phyloP scores from a whole-genome alignment of 2,888 invertebrate species.

The Habrosyne pyritoides region DNA sequence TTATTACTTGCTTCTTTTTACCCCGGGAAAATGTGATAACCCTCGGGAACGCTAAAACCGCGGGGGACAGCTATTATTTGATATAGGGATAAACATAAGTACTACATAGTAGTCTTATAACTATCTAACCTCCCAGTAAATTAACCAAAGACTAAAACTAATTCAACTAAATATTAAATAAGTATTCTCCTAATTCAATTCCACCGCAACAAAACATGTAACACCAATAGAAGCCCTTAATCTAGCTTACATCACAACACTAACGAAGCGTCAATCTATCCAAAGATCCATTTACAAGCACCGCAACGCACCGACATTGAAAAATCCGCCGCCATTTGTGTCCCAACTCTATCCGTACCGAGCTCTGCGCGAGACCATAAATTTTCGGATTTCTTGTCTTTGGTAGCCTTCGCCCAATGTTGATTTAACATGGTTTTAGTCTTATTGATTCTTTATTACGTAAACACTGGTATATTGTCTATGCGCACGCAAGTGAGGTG shows the following conservation, averaged over 20 bases:
- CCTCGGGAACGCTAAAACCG: too few species aligned
- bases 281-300: constrained; percentile 14
- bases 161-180: too few species aligned
- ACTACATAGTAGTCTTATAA: too few species aligned
- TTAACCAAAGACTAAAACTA: neutral
- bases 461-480: constrained; percentile 66
- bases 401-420: constrained; percentile 78
- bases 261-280: constrained; percentile 5
- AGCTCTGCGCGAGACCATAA: constrained; percentile 71
- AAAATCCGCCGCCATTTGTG: constrained; percentile 59
- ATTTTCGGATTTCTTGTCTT: constrained; percentile 81
- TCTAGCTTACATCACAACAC: constrained; percentile 12
- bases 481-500: constrained; percentile 69
- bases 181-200: neutral
- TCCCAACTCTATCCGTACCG: constrained; percentile 52
- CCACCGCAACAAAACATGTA: constrained; percentile 13
- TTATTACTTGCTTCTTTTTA: too few species aligned
- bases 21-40: too few species aligned
- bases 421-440: constrained; percentile 83
- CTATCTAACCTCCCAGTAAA: too few species aligned
- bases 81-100: too few species aligned
- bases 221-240: constrained; percentile 8
- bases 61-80: too few species aligned
- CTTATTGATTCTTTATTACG: constrained; percentile 83
- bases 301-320: constrained; percentile 49